A percentile compares a stretch with the other conserved stretches of the same genome.
Evolutionary conservation across 2,113 vertebrate species (phyloP).

Genomic region (Nycticorax nycticorax): DNA sequence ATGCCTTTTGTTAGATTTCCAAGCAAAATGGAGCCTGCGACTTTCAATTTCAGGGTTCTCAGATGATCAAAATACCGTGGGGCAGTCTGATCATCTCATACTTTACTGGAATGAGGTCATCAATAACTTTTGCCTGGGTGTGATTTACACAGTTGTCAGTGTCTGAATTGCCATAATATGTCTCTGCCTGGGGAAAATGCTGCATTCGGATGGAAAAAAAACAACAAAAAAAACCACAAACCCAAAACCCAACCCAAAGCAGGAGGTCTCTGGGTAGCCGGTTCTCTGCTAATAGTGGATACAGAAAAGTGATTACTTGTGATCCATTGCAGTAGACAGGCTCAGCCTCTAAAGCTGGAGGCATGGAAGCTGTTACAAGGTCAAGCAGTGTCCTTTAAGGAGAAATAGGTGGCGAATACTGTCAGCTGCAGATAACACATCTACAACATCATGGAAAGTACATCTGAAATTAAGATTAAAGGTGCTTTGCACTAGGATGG

Average conservation of each 20-base stretch:
- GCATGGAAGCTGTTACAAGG: conserved; percentile 42
- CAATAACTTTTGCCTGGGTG: conserved; percentile 37
- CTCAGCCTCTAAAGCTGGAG: conserved; percentile 35
- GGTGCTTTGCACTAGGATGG: not conserved
- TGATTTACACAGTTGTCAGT: conserved; percentile 63
- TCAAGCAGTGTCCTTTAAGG: conserved; percentile 54
- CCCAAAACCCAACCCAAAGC: not conserved
- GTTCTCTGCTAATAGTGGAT: conserved; percentile 36
- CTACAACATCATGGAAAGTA: not conserved
- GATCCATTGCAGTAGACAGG: conserved; percentile 28
- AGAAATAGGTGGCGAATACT: not conserved
- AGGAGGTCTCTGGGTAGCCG: not conserved
- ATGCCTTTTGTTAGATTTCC: conserved; percentile 43
- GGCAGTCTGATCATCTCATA: conserved; percentile 45
- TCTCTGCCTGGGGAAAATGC: conserved; percentile 55
- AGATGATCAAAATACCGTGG: conserved; percentile 45
- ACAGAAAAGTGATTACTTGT: conserved; percentile 52
- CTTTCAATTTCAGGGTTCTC: conserved; percentile 63
- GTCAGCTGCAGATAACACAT: conserved; percentile 1
- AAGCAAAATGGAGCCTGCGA: conserved; percentile 4
- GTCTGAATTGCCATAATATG: conserved; percentile 54
- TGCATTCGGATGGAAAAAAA: not conserved
- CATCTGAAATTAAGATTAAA: conserved; percentile 57
- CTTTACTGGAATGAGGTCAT: conserved; percentile 58
- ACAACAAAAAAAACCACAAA: not conserved